Conservation (phyloP, 2,113 vertebrate genomes). For the Campylomormyrus tamandua region DNA sequence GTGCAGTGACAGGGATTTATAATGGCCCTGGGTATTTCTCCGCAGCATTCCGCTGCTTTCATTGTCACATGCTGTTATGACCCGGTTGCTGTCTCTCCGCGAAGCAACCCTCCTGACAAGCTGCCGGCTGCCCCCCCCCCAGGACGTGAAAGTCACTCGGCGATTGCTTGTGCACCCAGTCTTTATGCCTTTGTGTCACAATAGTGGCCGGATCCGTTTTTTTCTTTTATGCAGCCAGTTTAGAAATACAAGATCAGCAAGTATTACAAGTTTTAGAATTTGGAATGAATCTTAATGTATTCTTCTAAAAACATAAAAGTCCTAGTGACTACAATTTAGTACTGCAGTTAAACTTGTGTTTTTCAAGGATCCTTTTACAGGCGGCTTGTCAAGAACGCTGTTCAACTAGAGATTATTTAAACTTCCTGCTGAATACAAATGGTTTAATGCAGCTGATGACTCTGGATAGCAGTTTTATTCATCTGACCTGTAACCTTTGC, state of each 20-base stretch:
- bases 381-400: not conserved
- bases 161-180: not conserved
- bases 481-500: not conserved
- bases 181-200: not conserved
- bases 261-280: not conserved
- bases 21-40: not conserved
- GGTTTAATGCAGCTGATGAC: not conserved
- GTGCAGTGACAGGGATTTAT: not conserved
- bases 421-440: constrained; percentile 1
- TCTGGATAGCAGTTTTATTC: not conserved
- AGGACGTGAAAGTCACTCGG: not conserved
- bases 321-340: not conserved
- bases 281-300: not conserved
- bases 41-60: not conserved
- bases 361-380: not conserved
- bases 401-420: not conserved
- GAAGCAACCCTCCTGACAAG: not conserved
- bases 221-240: not conserved
- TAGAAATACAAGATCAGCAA: not conserved
- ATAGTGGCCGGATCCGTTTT: not conserved
- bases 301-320: not conserved
- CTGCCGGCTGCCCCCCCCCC: not conserved
- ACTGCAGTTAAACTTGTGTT: not conserved
- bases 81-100: not conserved
- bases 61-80: not conserved